phyloP scores from a whole-genome alignment of 2,888 invertebrate genomes.

The Spisula subtruncata region DNA sequence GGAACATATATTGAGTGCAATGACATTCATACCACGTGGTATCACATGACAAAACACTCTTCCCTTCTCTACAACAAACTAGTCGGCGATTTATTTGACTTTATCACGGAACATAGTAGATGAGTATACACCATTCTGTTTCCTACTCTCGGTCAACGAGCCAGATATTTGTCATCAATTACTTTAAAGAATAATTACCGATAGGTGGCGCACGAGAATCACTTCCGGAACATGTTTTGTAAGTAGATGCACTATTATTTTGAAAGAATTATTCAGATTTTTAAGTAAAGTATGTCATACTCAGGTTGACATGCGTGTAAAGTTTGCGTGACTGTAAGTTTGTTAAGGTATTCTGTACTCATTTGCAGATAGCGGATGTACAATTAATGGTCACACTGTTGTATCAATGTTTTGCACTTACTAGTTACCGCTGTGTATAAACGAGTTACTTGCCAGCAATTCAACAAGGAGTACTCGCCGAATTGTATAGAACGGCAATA shows the following conservation, averaged over 20 bases:
- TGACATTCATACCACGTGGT: background rate
- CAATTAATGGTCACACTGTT: no score
- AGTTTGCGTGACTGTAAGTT: no score
- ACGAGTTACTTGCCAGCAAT: no score
- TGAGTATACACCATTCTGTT: background rate
- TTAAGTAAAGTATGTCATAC: background rate
- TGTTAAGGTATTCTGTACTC: no score
- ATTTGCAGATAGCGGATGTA: no score
- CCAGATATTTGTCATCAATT: background rate
- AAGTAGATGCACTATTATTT: background rate
- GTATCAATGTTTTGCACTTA: no score
- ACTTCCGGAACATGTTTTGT: background rate
- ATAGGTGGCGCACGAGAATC: background rate
- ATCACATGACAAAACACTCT: background rate
- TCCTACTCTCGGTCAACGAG: background rate
- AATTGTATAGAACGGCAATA: no score
- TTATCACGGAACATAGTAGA: background rate
- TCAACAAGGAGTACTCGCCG: no score
- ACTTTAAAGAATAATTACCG: background rate
- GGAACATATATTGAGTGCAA: background rate
- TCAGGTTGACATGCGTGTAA: no score
- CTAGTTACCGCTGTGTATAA: no score
- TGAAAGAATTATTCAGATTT: background rate
- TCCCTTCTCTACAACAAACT: background rate
- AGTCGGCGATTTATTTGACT: background rate